Evolutionary conservation across 2,888 invertebrate species (phyloP).

Genomic region (Epinotia demarniana): DNA sequence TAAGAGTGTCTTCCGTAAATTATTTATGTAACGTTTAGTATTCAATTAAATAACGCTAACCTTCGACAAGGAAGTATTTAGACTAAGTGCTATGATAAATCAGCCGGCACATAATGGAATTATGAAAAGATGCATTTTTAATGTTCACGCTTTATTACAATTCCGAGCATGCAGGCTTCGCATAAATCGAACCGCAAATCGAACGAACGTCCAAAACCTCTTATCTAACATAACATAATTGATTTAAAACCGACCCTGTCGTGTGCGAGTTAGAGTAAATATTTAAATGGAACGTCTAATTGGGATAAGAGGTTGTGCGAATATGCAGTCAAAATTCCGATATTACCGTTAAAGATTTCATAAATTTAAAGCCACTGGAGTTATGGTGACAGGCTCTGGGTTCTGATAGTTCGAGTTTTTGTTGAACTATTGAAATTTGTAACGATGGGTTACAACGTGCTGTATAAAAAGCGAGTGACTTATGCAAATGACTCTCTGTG

Average conservation of each 20-base stretch:
- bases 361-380: constrained; percentile 54
- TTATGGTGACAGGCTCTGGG: constrained; percentile 35
- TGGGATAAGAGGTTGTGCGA: background rate
- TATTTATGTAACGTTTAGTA: constrained; percentile 43
- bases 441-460: background rate
- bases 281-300: background rate
- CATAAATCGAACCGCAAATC: constrained; percentile 53
- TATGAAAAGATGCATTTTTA: constrained; percentile 62
- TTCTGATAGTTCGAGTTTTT: constrained; percentile 21
- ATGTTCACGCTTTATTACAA: constrained; percentile 59
- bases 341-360: constrained; percentile 58
- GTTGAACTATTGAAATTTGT: constrained; percentile 12
- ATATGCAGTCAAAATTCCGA: constrained; percentile 50
- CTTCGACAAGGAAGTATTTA: constrained; percentile 51
- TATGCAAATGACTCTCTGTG: constrained; percentile 12
- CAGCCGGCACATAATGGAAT: constrained; percentile 55
- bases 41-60: constrained; percentile 38
- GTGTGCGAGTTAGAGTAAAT: background rate
- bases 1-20: constrained; percentile 13
- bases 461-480: constrained; percentile 3
- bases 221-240: background rate
- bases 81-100: constrained; percentile 52
- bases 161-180: constrained; percentile 56
- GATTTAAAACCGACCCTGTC: background rate
- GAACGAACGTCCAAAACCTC: background rate